Evolutionary conservation across 2,888 invertebrate genomes (phyloP).

Genomic region (Melipona bicolor): DNA sequence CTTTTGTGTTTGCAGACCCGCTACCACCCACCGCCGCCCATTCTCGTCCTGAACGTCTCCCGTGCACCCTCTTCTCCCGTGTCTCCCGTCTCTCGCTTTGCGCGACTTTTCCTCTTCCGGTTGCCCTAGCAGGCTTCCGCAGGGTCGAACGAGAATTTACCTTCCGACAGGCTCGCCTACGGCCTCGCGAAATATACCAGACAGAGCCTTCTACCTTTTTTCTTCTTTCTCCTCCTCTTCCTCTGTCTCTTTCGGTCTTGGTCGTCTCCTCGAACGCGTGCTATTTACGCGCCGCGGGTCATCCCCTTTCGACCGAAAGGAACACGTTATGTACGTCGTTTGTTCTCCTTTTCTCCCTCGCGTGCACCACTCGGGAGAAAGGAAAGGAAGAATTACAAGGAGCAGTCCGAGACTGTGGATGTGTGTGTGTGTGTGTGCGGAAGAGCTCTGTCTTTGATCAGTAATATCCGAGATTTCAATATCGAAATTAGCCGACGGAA

Average conservation of each 20-base stretch:
- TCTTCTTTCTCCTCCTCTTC: neutral
- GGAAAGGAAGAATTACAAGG: neutral
- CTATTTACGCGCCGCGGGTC: slow-evolving; percentile 59
- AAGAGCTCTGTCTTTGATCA: no score
- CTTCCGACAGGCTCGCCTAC: slow-evolving; percentile 59
- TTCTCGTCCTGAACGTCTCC: slow-evolving; percentile 22
- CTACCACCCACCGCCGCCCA: slow-evolving; percentile 16
- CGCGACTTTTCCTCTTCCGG: slow-evolving; percentile 38
- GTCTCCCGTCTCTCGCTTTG: neutral
- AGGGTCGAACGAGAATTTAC: slow-evolving; percentile 48
- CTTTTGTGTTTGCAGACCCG: slow-evolving; percentile 52
- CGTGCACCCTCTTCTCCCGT: slow-evolving; percentile 20
- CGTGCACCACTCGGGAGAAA: neutral
- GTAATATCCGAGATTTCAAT: no score
- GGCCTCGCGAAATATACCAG: slow-evolving; percentile 63
- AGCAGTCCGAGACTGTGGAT: neutral
- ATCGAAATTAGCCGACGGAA: no score
- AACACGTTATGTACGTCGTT: neutral
- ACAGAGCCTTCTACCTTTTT: neutral
- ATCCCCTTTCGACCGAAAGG: slow-evolving; percentile 17
- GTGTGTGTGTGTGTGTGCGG: neutral
- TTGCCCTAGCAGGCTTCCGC: slow-evolving; percentile 21
- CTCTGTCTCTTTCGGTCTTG: no score
- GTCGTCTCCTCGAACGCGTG: slow-evolving; percentile 38
- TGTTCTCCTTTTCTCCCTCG: neutral